Evolutionary conservation across 2,888 invertebrate species (phyloP), one percentile per base, ranked within the genome.

Genomic region (Zygothrica quintamaculata): DNA sequence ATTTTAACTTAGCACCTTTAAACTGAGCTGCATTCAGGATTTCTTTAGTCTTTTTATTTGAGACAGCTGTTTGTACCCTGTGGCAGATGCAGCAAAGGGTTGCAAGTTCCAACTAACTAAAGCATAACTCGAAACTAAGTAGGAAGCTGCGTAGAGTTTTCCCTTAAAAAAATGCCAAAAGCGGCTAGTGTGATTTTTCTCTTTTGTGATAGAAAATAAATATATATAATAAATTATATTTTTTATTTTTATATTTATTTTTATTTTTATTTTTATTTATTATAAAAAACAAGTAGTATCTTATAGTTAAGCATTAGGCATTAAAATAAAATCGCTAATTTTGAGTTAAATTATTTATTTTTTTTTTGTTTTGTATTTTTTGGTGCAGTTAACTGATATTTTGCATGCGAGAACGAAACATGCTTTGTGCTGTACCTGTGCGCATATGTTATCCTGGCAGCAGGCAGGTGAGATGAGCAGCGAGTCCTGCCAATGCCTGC

Each of bases 381-480:
- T 36, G 29, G 56, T n/a, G n/a, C n/a, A 62, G 79, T 85, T 75
- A 72, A 85, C 86, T 75, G 76, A 85, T 80, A 80, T 78, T 73
- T 61, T 61, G 85, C 71, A 68, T 71, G 55, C 22, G 39, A 47
- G 25, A 58, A 46, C 40, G 31, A 55, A 56, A 25, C 11, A 31
- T 48, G 4, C 40, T 46, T 50, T 44, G 33, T 56, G 74, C 53
- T 57, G 60, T 77, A 74, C 62, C 75, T 65, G 59, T 70, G 56
- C 75, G 76, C 79, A 80, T 80, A 84, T 80, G 79, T 85, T 80
- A 72, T 82, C 79, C 86, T 82, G 79, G 62, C 84, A 75, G 67
- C 79, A 36, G 71, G 53, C 68, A 72, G 59, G 69, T 58, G 69
- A 74, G 36, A 33, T 9, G 26, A 18, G 31, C n/a, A n/a, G 26